These are phyloP conservation scores for Otus sunia DNA, from an alignment of 2,113 vertebrate genomes.

Conservation along the genomic window DNA sequence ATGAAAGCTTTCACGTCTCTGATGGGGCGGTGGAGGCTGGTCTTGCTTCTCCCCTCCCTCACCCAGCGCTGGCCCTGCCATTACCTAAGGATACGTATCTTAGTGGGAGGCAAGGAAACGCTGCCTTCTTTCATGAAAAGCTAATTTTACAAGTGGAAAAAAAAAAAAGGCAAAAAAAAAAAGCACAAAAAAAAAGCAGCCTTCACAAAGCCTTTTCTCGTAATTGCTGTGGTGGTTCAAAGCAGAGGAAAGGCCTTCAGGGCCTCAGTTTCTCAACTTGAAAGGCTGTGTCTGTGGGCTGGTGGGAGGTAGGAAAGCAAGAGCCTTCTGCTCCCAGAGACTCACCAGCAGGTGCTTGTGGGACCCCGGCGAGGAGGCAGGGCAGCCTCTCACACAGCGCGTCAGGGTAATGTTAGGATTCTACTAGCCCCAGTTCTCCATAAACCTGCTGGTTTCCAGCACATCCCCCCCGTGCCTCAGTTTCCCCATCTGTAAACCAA, in stretches of 20 bases:
- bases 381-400: not conserved
- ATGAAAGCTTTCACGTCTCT: not conserved
- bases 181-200: accelerated
- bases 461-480: not conserved
- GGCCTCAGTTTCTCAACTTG: not conserved
- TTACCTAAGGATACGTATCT: accelerated
- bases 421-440: not conserved
- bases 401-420: too few relatives aligned
- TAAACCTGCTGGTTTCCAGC: not conserved
- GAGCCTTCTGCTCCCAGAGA: not conserved
- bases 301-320: accelerated
- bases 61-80: not conserved
- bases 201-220: not conserved
- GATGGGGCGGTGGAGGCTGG: not conserved
- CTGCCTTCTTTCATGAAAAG: not conserved
- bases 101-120: not conserved
- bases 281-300: not conserved
- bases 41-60: not conserved
- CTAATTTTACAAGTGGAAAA: not conserved
- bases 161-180: not conserved
- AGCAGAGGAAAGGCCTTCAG: not conserved
- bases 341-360: not conserved
- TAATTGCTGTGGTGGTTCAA: not conserved
- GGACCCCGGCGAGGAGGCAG: not conserved
- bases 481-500: not conserved